Percentiles rank a stretch among this genome's conserved stretches.
Conservation (phyloP, 2,888 invertebrate genomes). For the Drosophila tripunctata region DNA sequence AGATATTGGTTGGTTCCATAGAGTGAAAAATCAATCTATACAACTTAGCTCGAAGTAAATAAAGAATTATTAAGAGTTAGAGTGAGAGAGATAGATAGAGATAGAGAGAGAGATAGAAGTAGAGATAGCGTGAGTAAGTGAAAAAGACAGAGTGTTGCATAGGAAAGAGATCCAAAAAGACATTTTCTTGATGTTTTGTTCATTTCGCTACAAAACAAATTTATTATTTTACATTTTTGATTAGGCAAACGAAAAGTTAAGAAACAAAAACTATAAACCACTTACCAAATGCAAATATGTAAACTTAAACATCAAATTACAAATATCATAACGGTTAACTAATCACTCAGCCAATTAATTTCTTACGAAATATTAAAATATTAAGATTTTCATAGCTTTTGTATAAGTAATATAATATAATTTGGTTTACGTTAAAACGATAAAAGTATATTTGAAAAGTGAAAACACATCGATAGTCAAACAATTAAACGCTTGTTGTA, state of each 20-base stretch:
- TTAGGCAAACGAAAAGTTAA: slow-evolving; percentile 27
- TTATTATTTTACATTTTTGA: slow-evolving; percentile 63
- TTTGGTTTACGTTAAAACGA: neutral
- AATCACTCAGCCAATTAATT: slow-evolving; percentile 15
- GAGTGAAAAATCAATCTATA: slow-evolving; percentile 8
- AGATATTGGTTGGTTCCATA: slow-evolving; percentile 16
- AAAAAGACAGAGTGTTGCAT: slow-evolving; percentile 43
- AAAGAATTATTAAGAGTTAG: slow-evolving; percentile 12
- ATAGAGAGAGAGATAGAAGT: slow-evolving; percentile 1
- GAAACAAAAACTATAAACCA: slow-evolving; percentile 18
- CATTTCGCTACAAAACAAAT: slow-evolving; percentile 57
- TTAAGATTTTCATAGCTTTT: neutral
- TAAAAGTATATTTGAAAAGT: slow-evolving; percentile 34
- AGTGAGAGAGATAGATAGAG: slow-evolving; percentile 19
- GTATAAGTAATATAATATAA: neutral
- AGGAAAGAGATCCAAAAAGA: slow-evolving; percentile 83
- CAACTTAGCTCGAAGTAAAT: slow-evolving; percentile 7
- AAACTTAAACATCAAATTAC: slow-evolving; percentile 21
- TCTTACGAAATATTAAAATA: neutral
- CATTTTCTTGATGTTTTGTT: slow-evolving; percentile 77
- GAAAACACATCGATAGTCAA: slow-evolving; percentile 70
- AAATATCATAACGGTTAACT: slow-evolving; percentile 40
- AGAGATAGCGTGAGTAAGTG: slow-evolving; percentile 14
- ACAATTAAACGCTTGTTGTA: slow-evolving; percentile 56
- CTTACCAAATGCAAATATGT: slow-evolving; percentile 52